phyloP scores from a whole-genome alignment of 1,140 invertebrate species.

The Pristionchus pacificus region DNA sequence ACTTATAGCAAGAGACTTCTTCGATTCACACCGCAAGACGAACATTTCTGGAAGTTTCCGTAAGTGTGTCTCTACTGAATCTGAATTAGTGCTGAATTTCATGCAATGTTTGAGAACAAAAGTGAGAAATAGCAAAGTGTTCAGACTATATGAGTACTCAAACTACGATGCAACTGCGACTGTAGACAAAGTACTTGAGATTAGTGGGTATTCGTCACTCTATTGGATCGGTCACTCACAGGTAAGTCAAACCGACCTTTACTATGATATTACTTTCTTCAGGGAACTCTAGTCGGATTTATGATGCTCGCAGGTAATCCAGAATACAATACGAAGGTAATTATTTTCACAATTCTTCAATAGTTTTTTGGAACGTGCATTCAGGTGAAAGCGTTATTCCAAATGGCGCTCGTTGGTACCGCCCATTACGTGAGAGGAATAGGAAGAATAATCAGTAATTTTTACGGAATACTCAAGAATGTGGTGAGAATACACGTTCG shows the following conservation, averaged over 20 bases:
- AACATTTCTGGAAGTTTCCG: not conserved
- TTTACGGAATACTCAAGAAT: too few relatives aligned
- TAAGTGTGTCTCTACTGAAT: not conserved
- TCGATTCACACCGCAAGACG: not conserved
- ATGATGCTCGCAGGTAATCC: not conserved
- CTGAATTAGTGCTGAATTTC: not conserved
- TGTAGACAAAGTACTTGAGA: not conserved
- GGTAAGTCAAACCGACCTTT: not conserved
- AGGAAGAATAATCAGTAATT: too few relatives aligned
- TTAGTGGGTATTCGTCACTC: not conserved
- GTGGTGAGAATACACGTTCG: too few relatives aligned
- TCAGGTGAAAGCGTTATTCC: not conserved
- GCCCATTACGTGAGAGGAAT: not conserved
- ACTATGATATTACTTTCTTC: not conserved
- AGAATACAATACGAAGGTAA: not conserved
- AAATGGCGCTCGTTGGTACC: not conserved
- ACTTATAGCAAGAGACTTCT: not conserved
- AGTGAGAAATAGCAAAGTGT: not conserved
- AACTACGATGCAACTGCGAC: not conserved
- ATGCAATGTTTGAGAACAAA: not conserved
- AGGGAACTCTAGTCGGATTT: not conserved
- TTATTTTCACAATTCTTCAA: not conserved
- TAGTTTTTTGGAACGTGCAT: not conserved
- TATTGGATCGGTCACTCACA: not conserved
- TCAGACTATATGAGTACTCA: not conserved